These are phyloP conservation scores for Drosophila malerkotliana DNA, from an alignment of 1,140 invertebrate species.

Conservation along the genomic window DNA sequence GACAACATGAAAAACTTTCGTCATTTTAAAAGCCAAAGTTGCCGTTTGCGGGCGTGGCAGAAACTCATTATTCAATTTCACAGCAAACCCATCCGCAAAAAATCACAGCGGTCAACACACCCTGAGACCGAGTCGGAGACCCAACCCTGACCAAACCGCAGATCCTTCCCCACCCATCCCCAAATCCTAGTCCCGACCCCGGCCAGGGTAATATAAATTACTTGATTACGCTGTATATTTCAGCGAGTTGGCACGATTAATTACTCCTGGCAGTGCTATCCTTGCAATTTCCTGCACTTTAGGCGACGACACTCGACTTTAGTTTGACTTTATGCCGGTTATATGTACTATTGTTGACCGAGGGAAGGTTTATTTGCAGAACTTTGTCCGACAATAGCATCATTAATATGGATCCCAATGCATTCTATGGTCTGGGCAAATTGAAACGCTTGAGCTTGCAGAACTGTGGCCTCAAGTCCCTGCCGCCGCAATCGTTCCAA, in stretches of 20 bases:
- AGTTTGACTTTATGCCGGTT: slow-evolving; percentile 33
- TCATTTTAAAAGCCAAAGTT: slow-evolving; percentile 60
- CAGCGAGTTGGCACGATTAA: slow-evolving; percentile 69
- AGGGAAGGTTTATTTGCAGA: slow-evolving; percentile 84
- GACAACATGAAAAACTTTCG: slow-evolving; percentile 66
- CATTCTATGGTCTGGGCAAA: slow-evolving; percentile 85
- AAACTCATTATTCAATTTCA: slow-evolving; percentile 80
- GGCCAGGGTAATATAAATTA: slow-evolving; percentile 68
- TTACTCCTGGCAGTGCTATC: slow-evolving; percentile 58
- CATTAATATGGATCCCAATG: slow-evolving; percentile 85
- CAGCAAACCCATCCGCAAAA: slow-evolving; percentile 48
- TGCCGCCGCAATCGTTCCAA: slow-evolving; percentile 85
- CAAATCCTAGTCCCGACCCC: slow-evolving; percentile 5
- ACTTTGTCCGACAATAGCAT: slow-evolving; percentile 86
- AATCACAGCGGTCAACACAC: slow-evolving; percentile 69
- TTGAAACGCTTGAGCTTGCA: slow-evolving; percentile 86
- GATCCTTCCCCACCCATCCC: not conserved
- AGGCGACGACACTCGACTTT: slow-evolving; percentile 40
- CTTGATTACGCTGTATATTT: slow-evolving; percentile 73
- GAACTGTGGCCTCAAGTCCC: slow-evolving; percentile 85
- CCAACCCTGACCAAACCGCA: slow-evolving; percentile 31
- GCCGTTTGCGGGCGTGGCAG: slow-evolving; percentile 50
- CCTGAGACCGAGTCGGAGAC: slow-evolving; percentile 8
- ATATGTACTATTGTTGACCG: slow-evolving; percentile 68
- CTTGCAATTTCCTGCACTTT: slow-evolving; percentile 76